Evolutionary conservation across 2,113 vertebrate species (phyloP), one percentile per base, ranked within the genome.

Genomic region (Hemicordylus capensis): DNA sequence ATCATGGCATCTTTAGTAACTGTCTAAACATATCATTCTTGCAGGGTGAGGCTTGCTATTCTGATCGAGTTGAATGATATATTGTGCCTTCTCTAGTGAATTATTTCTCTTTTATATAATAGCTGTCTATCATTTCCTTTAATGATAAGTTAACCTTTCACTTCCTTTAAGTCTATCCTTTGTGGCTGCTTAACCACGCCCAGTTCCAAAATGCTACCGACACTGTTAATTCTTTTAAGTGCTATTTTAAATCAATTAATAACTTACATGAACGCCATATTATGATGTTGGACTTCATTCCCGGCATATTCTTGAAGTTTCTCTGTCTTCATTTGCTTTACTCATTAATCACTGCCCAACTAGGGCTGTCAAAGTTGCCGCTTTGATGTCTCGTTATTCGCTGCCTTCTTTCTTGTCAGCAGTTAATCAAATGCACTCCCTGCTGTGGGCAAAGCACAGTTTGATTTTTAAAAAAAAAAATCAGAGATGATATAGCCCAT

Each of bases 261-360:
- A 73, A 77, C 70, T 90, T 83, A 12, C 81, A 87, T 84, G 51
- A 93, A 89, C 64, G 88, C 72, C 73, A 80, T 74, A 87, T 90
- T 46, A 28, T 77, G 89, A 75, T 88, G 81, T 80, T 81, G 89
- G 70, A 85, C 86, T 93, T 88, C 80, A 37, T 66, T 63, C 90
- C 70, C 88, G 84, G 91, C 91, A 85, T 78, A 83, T 69, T 91
- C 70, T 76, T 77, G 82, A 91, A 73, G 69, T 88, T 89, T 87
- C 31, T 54, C 74, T 73, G 63, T 86, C 87, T 88, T 69, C 59
- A 15, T 84, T 93, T 94, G 85, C 96, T 95, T 96, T 94, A 96
- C 95, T 97, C 96, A 97, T 97, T 98, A 98, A 98, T 97, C 96
- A 97, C 93, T 90, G 92, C 82, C 95, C 96, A 95, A 93, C 94